Evolutionary conservation across 1,140 invertebrate species (phyloP), one percentile per base, ranked within the genome.

Genomic region (Thrips palmi): DNA sequence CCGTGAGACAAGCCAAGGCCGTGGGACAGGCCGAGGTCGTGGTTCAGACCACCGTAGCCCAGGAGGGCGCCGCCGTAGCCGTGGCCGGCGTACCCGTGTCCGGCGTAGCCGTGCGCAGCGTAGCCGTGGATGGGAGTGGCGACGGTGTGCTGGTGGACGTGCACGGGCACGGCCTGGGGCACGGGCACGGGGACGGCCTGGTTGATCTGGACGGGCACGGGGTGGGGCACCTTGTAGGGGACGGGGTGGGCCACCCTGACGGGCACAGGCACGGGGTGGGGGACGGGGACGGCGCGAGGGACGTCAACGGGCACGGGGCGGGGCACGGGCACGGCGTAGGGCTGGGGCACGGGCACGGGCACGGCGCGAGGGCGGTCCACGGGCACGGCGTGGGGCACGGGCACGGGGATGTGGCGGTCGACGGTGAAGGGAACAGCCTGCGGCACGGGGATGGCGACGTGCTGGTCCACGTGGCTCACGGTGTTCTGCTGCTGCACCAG

Each of bases 301-400:
- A 52, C 44, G 34, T 46, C 41, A 29, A 54, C 48, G n/a, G 50
- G 48, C 11, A 47, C 44, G 11, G 45, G 35, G 24, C 41, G 43
- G 1, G 37, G 45, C 15, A 51, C 44, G n/a, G 47, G 37, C 17
- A 55, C 50, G 17, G 52, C 49, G 10, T 47, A 39, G 20, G 21
- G 23, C 29, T 50, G 50, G 46, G 49, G 48, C 27, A 55, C 45
- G 15, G 46, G 49, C 32, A 50, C 46, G 10, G 52, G 51, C 5
- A 52, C 44, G 18, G 51, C 49, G 43, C 49, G 47, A 12, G 50
- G 52, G 17, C 52, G 46, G 36, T 41, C 43, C 21, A 52, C 47
- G 7, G 44, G 45, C 2, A 57, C 53, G 7, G 53, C 49, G 5
- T 51, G 50, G 2, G 55, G 49, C 39, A 59, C 51, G 41, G 50